Conservation (phyloP, 2,888 invertebrate species). For the Spialia ferax region DNA sequence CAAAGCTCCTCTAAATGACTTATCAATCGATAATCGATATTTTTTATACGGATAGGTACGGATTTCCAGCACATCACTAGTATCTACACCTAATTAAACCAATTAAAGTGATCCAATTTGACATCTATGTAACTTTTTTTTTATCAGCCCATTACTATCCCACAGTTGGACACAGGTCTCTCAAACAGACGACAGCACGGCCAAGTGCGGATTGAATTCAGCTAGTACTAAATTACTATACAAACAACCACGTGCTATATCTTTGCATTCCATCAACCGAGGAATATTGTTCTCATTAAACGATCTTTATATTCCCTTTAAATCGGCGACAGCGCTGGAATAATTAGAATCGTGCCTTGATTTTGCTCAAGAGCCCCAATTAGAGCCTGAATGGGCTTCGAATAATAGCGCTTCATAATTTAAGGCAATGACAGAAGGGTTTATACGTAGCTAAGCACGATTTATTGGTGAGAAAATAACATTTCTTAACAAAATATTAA, state of each 20-base stretch:
- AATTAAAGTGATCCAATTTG: too few species aligned
- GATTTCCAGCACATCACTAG: too few species aligned
- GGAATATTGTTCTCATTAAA: constrained; percentile 52
- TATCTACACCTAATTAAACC: too few species aligned
- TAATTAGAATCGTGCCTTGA: constrained; percentile 35
- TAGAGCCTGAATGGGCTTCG: constrained; percentile 26
- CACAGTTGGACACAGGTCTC: too few species aligned
- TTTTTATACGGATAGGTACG: too few species aligned
- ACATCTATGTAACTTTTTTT: too few species aligned
- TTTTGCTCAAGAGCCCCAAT: constrained; percentile 24
- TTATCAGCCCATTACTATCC: too few species aligned
- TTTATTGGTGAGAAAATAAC: constrained; percentile 2
- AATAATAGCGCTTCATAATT: constrained; percentile 28
- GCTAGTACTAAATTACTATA: too few species aligned
- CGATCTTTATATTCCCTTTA: constrained; percentile 29
- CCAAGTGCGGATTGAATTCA: too few species aligned
- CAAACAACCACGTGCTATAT: constrained; percentile 42
- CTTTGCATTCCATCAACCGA: constrained; percentile 48
- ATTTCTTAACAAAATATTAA: neutral
- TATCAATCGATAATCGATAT: too few species aligned
- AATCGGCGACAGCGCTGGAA: constrained; percentile 26
- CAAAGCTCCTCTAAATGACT: too few species aligned
- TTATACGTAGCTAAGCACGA: neutral
- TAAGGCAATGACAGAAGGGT: constrained; percentile 7
- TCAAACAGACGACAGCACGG: too few species aligned